Evolutionary conservation across 2,888 invertebrate genomes (phyloP).

Genomic region (Serripes groenlandicus): DNA sequence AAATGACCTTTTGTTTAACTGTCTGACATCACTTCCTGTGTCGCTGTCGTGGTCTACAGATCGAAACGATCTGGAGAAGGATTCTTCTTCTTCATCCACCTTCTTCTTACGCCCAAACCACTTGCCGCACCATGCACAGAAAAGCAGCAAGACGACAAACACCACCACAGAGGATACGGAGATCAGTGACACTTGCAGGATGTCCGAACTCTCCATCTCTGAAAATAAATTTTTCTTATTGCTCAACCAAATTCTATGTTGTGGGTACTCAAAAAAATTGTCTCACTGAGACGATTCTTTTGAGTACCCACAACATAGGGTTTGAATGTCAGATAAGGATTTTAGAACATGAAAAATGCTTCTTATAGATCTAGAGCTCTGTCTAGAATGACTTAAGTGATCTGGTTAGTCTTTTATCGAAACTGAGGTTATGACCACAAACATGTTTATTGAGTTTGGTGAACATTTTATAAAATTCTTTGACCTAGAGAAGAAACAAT

Average conservation of each 20-base stretch:
- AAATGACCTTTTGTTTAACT: slow-evolving; percentile 55
- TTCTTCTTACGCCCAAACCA: slow-evolving; percentile 49
- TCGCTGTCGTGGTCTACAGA: slow-evolving; percentile 56
- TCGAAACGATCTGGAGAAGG: slow-evolving; percentile 33
- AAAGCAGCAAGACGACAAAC: slow-evolving; percentile 38
- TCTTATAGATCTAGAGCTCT: too few species aligned
- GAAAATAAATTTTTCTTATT: too few species aligned
- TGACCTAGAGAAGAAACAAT: too few species aligned
- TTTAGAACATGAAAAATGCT: too few species aligned
- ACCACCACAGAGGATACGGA: slow-evolving; percentile 44
- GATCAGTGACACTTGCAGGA: slow-evolving; percentile 36
- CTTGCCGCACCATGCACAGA: slow-evolving; percentile 59
- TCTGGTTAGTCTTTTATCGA: too few species aligned
- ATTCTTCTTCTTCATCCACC: slow-evolving; percentile 47
- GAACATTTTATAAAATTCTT: too few species aligned
- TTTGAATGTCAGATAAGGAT: too few species aligned
- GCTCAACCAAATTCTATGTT: too few species aligned
- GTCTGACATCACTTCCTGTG: slow-evolving; percentile 37
- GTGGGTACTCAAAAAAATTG: not conserved
- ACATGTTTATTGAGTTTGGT: too few species aligned
- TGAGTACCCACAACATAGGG: not conserved
- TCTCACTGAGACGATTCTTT: not conserved
- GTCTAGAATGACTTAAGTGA: too few species aligned
- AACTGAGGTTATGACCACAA: too few species aligned
- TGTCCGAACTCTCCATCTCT: slow-evolving; percentile 58